Evolutionary conservation across 1,140 invertebrate genomes (phyloP).

Genomic region (Scaptomyza hsui): DNA sequence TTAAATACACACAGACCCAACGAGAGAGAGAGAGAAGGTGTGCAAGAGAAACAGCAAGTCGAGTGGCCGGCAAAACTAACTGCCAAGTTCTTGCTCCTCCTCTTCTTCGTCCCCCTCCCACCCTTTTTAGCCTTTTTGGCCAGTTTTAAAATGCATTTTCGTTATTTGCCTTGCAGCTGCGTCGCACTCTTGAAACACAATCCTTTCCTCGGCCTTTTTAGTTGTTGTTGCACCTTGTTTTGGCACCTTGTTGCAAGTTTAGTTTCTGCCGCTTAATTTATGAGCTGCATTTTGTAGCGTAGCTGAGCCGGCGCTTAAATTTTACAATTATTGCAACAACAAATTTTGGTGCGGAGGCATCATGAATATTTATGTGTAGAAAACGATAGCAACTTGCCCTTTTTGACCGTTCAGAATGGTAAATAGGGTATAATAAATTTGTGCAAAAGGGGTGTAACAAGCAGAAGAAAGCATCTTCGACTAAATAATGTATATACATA

Average conservation of each 20-base stretch:
- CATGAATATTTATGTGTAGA: slow-evolving; percentile 28
- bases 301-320: slow-evolving; percentile 54
- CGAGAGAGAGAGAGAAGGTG: background rate
- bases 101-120: too few species aligned
- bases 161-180: slow-evolving; percentile 77
- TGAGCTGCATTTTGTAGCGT: slow-evolving; percentile 73
- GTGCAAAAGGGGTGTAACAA: too few species aligned
- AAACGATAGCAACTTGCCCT: too few species aligned
- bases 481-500: too few species aligned
- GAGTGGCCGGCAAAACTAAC: slow-evolving; percentile 50
- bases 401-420: too few species aligned
- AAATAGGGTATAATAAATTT: too few species aligned
- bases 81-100: slow-evolving; percentile 52
- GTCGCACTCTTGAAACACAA: slow-evolving; percentile 38
- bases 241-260: slow-evolving; percentile 58
- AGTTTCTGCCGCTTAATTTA: slow-evolving; percentile 70
- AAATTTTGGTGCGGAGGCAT: slow-evolving; percentile 36
- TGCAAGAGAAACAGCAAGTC: background rate
- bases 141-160: slow-evolving; percentile 79
- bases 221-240: slow-evolving; percentile 28
- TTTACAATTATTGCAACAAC: slow-evolving; percentile 34
- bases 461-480: too few species aligned
- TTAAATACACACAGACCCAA: slow-evolving; percentile 59
- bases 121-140: slow-evolving; percentile 64
- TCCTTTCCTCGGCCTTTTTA: slow-evolving; percentile 19